Percentiles rank a stretch among this genome's conserved stretches.
Conservation (phyloP, 1,140 invertebrate species). For the Babylonia areolata region DNA sequence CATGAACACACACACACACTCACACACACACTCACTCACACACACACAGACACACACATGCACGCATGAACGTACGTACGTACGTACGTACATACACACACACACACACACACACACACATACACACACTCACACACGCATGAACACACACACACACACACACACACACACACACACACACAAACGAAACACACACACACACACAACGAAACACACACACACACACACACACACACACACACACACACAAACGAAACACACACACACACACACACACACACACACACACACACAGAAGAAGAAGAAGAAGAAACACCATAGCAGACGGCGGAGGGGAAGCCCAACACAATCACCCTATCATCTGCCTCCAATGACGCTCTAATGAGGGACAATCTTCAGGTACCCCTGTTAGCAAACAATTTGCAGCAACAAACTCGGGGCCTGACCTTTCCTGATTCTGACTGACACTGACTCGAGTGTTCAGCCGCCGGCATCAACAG, state of each 20-base stretch:
- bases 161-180: neutral
- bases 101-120: slow-evolving; percentile 30
- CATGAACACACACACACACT: neutral
- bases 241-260: neutral
- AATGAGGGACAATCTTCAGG: too few relatives aligned
- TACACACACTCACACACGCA: slow-evolving; percentile 1
- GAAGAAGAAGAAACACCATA: too few relatives aligned
- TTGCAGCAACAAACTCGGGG: too few relatives aligned
- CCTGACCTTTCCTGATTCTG: too few relatives aligned
- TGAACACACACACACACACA: slow-evolving; percentile 11
- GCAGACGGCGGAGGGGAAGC: too few relatives aligned
- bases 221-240: neutral
- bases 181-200: neutral
- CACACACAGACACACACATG: slow-evolving; percentile 18
- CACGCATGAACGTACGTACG: slow-evolving; percentile 11
- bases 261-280: neutral
- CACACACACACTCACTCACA: slow-evolving; percentile 12
- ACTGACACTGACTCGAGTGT: too few relatives aligned
- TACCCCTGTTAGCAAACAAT: too few relatives aligned
- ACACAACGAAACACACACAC: too few relatives aligned
- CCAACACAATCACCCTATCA: too few relatives aligned
- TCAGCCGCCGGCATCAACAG: too few relatives aligned
- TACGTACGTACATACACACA: neutral
- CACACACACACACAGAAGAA: neutral
- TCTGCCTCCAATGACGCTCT: too few relatives aligned